phyloP scores from a whole-genome alignment of 2,113 vertebrate genomes.

The Varanus komodoensis region DNA sequence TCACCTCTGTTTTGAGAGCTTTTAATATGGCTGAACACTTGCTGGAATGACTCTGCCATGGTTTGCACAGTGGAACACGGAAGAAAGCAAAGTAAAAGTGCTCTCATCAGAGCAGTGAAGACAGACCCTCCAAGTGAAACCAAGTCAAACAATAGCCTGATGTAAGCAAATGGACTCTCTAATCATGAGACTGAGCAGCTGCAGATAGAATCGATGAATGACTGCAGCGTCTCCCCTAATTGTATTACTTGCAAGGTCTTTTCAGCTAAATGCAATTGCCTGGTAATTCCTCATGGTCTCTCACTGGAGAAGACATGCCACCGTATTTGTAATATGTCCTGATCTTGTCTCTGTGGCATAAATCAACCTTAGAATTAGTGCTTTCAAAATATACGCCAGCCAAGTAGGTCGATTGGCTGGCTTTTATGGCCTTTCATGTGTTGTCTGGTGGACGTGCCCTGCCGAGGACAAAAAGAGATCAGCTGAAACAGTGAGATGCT shows the following conservation, averaged over 20 bases:
- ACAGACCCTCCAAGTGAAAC: slow-evolving; percentile 7
- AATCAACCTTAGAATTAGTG: not conserved
- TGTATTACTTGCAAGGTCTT: not conserved
- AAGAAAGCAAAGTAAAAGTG: not conserved
- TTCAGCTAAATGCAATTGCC: not conserved
- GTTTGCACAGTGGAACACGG: not conserved
- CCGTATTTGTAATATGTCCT: not conserved
- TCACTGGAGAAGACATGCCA: not conserved
- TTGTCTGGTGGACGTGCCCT: not conserved
- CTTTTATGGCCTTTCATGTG: not conserved
- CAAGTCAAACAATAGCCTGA: not conserved
- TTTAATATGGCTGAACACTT: not conserved
- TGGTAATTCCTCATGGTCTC: not conserved
- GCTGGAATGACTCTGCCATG: slow-evolving; percentile 20
- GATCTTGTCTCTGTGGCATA: not conserved
- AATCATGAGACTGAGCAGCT: not conserved
- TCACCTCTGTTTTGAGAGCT: not conserved
- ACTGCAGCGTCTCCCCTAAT: not conserved
- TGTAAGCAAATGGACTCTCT: not conserved
- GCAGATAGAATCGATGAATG: not conserved
- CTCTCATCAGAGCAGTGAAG: not conserved
- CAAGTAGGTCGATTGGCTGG: not conserved
- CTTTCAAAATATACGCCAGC: not conserved
- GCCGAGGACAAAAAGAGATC: too few species aligned
- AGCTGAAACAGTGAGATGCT: not conserved